Conservation (phyloP, 2,113 vertebrate species). For the Saimiri boliviensis region DNA sequence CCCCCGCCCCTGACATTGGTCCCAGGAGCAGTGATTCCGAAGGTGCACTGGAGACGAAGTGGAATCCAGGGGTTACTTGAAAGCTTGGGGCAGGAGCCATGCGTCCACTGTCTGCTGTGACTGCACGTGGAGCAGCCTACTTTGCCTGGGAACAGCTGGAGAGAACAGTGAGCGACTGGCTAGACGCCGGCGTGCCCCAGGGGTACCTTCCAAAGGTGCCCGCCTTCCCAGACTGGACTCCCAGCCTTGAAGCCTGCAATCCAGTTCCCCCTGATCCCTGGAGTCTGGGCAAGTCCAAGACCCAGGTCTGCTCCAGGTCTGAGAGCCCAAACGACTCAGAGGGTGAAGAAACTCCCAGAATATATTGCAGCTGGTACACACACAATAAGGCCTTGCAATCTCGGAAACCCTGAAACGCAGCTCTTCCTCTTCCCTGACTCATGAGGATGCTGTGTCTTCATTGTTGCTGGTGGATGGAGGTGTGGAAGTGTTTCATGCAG, state of each 20-base stretch:
- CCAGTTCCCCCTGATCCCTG: conserved; percentile 87
- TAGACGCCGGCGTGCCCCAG: conserved; percentile 67
- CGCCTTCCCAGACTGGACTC: conserved; percentile 67
- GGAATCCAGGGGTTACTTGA: conserved; percentile 83
- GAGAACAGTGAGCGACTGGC: conserved; percentile 88
- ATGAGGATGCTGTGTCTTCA: too few species aligned
- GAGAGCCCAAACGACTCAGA: conserved; percentile 88
- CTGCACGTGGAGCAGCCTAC: conserved; percentile 97
- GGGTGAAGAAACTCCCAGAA: conserved; percentile 87
- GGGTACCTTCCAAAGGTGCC: conserved; percentile 47
- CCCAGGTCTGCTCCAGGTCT: conserved; percentile 87
- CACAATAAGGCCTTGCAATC: conserved; percentile 70
- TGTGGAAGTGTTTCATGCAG: too few species aligned
- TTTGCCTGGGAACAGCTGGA: conserved; percentile 91
- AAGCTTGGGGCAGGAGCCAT: conserved; percentile 89
- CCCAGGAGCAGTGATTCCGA: conserved; percentile 84
- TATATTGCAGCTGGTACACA: conserved; percentile 63
- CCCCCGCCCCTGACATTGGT: conserved; percentile 71
- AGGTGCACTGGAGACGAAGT: conserved; percentile 86
- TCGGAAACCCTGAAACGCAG: conserved; percentile 53
- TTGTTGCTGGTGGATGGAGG: too few species aligned
- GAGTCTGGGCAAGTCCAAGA: conserved; percentile 89
- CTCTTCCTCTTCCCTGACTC: not conserved
- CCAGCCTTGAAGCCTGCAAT: conserved; percentile 87
- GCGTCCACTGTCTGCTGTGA: conserved; percentile 92